phyloP scores from a whole-genome alignment of 2,797 vertebrate genomes.

The Echiichthys vipera region DNA sequence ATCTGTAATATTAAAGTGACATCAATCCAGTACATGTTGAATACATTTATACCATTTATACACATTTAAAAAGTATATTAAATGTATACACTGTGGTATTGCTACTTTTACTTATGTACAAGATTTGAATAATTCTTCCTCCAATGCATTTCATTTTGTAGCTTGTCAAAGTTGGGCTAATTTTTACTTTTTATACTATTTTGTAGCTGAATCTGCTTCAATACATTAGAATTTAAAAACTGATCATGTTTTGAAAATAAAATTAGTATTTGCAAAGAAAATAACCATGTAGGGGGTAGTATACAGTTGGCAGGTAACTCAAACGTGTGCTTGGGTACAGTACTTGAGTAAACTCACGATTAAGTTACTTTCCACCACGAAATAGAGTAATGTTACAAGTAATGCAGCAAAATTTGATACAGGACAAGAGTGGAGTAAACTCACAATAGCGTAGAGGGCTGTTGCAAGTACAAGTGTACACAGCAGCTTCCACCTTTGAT shows the following conservation, averaged over 20 bases:
- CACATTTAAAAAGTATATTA: no score
- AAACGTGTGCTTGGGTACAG: neutral
- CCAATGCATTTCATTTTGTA: no score
- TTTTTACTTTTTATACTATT: neutral
- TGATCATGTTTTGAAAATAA: neutral
- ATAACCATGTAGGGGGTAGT: neutral
- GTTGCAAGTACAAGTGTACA: slow-evolving; percentile 29
- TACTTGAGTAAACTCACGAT: neutral
- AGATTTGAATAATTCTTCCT: no score
- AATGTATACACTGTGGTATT: no score
- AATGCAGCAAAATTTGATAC: neutral
- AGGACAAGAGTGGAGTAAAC: neutral
- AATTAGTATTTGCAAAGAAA: neutral
- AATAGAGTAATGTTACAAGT: neutral
- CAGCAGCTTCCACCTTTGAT: slow-evolving; percentile 46
- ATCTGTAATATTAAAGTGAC: no score
- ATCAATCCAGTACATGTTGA: no score
- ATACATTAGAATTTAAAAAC: neutral
- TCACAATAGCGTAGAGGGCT: neutral
- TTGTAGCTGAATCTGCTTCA: neutral
- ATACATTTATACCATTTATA: no score
- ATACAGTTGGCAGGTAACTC: neutral
- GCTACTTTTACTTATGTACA: no score
- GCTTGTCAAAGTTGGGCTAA: neutral
- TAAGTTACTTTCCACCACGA: neutral